Conservation (phyloP, 2,888 invertebrate species). For the Leucophenga montana region DNA sequence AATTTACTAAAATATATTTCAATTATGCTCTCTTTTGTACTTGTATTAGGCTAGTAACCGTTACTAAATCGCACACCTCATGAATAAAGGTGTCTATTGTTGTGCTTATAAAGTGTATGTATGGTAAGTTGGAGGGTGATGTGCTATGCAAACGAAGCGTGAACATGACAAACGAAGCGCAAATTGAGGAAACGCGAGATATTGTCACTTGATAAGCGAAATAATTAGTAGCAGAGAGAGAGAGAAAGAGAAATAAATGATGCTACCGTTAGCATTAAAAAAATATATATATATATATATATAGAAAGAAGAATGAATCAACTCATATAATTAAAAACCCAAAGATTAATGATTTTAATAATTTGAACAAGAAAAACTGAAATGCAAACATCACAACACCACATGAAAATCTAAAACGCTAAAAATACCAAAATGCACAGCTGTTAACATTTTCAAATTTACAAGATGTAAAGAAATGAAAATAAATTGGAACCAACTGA, state of each 20-base stretch:
- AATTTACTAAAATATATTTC: too few species aligned
- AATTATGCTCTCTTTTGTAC: too few species aligned
- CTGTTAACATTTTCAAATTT: slow-evolving; percentile 53
- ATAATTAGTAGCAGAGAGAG: too few species aligned
- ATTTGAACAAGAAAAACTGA: neutral
- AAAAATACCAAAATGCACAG: slow-evolving; percentile 50
- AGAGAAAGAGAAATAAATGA: too few species aligned
- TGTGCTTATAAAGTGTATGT: too few species aligned
- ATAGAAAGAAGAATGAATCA: neutral
- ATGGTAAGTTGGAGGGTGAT: neutral
- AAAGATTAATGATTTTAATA: slow-evolving; percentile 11
- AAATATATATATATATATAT: neutral
- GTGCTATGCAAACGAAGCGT: slow-evolving; percentile 22
- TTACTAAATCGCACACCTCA: slow-evolving; percentile 3
- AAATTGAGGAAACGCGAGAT: slow-evolving; percentile 4
- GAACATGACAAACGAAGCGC: slow-evolving; percentile 6
- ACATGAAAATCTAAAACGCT: too few species aligned
- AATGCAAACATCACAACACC: too few species aligned
- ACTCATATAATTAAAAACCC: slow-evolving; percentile 1
- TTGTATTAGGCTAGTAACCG: slow-evolving; percentile 1
- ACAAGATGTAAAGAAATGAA: slow-evolving; percentile 2
- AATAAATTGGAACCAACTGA: slow-evolving; percentile 32
- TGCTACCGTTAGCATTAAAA: too few species aligned
- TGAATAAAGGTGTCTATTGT: neutral
- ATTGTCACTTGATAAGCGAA: slow-evolving; percentile 13